These are phyloP conservation scores for Drosophila merina DNA, from an alignment of 2,888 invertebrate species.

Conservation along the genomic window DNA sequence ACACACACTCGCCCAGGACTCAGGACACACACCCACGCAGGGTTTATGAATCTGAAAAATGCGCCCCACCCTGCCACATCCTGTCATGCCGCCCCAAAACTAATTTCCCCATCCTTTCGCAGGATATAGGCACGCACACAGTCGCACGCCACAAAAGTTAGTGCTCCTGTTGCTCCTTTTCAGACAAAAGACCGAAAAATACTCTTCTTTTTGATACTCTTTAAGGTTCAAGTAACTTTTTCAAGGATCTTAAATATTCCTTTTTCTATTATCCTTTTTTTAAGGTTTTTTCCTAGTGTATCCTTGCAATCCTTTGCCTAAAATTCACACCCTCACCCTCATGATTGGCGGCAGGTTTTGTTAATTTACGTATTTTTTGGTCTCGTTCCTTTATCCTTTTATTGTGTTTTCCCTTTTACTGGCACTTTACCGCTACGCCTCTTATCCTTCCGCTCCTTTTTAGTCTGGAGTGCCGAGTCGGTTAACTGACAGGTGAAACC, in stretches of 20 bases:
- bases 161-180: conserved; percentile 33
- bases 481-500: conserved; percentile 66
- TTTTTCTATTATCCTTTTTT: not conserved
- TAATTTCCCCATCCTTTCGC: conserved; percentile 57
- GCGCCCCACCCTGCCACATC: conserved; percentile 23
- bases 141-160: conserved; percentile 32
- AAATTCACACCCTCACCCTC: conserved; percentile 1
- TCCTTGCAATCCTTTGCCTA: not conserved
- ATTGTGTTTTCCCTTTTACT: conserved; percentile 13
- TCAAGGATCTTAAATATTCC: no score
- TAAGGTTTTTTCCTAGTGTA: not conserved
- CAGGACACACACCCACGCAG: conserved; percentile 23
- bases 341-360: conserved; percentile 79
- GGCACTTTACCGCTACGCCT: conserved; percentile 16
- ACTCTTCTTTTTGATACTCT: no score
- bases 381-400: conserved; percentile 25
- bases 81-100: conserved; percentile 60
- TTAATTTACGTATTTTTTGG: conserved; percentile 70
- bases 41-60: conserved; percentile 77
- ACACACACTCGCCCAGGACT: conserved; percentile 61
- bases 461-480: conserved; percentile 69
- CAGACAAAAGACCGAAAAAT: conserved; percentile 7
- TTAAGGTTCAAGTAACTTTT: no score
- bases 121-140: conserved; percentile 19
- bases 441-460: conserved; percentile 26